Evolutionary conservation across 1,140 invertebrate genomes (phyloP).

Genomic region (roundworm (Caenorhabditis elegans)): WBcel235 BX284605.5:13410501-13411000

Average conservation of each 20-base stretch:
- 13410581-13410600: neutral
- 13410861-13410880: slow-evolving; percentile 27
- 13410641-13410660: neutral
- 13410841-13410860: neutral
- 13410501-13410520: too few species aligned
- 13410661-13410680: neutral
- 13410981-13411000: neutral
- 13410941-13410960: slow-evolving; percentile 20
- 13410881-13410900: slow-evolving; percentile 23
- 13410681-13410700: slow-evolving; percentile 20
- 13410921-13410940: neutral
- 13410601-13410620: neutral
- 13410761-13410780: neutral
- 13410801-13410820: slow-evolving; percentile 28
- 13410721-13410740: neutral
- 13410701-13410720: slow-evolving; percentile 32
- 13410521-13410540: too few species aligned
- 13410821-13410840: neutral
- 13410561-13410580: neutral
- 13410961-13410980: slow-evolving; percentile 18
- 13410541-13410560: neutral
- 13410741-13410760: neutral
- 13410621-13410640: neutral
- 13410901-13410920: slow-evolving; percentile 16
- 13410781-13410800: slow-evolving; percentile 21